A percentile compares a stretch with the other conserved stretches of the same genome.
Evolutionary conservation across 2,113 vertebrate species (phyloP).

Genomic region (Onychostoma macrolepis): DNA sequence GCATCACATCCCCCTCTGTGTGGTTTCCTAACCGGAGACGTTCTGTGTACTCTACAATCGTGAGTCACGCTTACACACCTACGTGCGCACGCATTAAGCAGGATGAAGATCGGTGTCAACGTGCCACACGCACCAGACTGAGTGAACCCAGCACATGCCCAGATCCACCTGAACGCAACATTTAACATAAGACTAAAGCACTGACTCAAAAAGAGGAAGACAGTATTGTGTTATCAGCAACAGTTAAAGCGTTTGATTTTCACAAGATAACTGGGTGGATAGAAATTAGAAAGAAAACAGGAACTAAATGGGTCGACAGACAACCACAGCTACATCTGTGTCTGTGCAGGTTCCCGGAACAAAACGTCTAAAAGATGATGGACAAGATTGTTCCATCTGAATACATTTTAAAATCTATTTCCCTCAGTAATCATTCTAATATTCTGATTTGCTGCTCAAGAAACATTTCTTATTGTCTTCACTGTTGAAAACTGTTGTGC

Average conservation of each 20-base stretch:
- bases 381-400: background rate
- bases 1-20: conserved; percentile 55
- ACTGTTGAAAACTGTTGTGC: background rate
- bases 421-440: background rate
- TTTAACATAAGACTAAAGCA: background rate
- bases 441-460: background rate
- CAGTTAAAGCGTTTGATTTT: background rate
- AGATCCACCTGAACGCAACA: background rate
- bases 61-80: conserved; percentile 53
- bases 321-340: background rate
- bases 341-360: background rate
- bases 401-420: background rate
- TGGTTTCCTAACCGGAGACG: conserved; percentile 46
- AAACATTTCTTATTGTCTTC: background rate
- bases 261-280: background rate
- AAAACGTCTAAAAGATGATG: background rate
- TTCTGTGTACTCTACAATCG: conserved; percentile 27
- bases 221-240: background rate
- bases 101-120: conserved; percentile 43
- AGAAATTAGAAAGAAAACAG: background rate
- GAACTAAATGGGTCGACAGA: background rate
- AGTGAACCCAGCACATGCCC: background rate
- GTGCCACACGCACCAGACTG: conserved; percentile 36
- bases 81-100: conserved; percentile 41
- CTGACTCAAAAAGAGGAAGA: background rate